A percentile compares a stretch with the other conserved stretches of the same genome.
phyloP scores from a whole-genome alignment of 2,888 invertebrate genomes.

The Teleogryllus oceanicus region DNA sequence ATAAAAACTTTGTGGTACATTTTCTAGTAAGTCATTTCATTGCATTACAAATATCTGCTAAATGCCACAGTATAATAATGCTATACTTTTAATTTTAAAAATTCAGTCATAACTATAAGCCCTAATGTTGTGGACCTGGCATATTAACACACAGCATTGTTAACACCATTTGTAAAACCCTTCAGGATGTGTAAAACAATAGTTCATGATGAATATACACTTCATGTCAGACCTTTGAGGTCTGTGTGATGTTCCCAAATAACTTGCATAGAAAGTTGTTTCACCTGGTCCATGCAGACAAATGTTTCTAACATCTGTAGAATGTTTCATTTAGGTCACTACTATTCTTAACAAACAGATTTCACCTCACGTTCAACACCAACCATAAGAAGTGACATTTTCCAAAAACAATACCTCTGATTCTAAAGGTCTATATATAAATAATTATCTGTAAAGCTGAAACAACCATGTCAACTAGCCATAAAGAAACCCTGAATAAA shows the following conservation, averaged over 20 bases:
- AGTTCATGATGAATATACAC: neutral
- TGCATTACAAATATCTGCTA: conserved; percentile 11
- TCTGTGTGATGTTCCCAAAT: conserved; percentile 24
- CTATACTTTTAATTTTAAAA: neutral
- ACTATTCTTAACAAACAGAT: conserved; percentile 23
- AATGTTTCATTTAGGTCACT: neutral
- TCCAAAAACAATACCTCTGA: conserved; percentile 23
- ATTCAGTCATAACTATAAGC: conserved; percentile 12
- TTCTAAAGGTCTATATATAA: conserved; percentile 27
- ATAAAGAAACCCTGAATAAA: conserved; percentile 24
- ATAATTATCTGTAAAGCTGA: conserved; percentile 28
- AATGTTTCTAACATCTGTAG: conserved; percentile 21
- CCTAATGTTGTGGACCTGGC: conserved; percentile 21
- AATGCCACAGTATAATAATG: conserved; percentile 12
- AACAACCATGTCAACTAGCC: conserved; percentile 27
- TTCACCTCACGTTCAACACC: conserved; percentile 30
- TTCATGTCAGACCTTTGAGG: conserved; percentile 22
- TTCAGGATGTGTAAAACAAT: conserved; percentile 25
- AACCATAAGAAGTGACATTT: conserved; percentile 29
- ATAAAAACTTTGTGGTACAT: neutral
- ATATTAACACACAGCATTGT: conserved; percentile 21
- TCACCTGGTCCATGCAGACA: conserved; percentile 21
- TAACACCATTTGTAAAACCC: conserved; percentile 28
- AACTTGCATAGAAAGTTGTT: neutral
- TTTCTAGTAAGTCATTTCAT: neutral